Conservation (phyloP, 2,113 vertebrate genomes). For the Phyllostomus discolor region DNA sequence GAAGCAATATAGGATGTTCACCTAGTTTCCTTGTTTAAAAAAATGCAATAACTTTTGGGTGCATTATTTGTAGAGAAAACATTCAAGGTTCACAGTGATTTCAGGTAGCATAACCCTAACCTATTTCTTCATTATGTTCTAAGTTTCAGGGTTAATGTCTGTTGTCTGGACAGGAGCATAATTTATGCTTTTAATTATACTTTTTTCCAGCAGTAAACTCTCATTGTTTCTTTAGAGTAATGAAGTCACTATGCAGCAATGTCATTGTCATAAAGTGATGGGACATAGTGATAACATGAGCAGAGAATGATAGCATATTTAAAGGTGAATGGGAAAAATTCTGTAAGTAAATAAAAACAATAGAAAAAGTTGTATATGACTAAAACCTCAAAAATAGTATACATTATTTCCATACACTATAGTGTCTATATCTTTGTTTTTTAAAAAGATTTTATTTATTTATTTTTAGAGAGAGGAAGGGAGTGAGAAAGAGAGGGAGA, state of each 20-base stretch:
- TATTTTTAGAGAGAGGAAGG: too few species aligned
- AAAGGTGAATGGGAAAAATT: constrained; percentile 49
- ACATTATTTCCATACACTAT: not conserved
- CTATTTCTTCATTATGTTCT: constrained; percentile 53
- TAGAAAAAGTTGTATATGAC: not conserved
- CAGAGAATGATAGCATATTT: constrained; percentile 43
- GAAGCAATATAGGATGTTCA: constrained; percentile 1
- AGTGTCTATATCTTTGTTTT: not conserved
- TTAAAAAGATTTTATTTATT: too few species aligned
- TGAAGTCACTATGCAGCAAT: constrained; percentile 67
- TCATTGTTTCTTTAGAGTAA: constrained; percentile 68
- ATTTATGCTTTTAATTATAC: constrained; percentile 72
- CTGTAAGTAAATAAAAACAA: constrained; percentile 33
- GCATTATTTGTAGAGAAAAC: constrained; percentile 66
- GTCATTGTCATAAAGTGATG: constrained; percentile 65
- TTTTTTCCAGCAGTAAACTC: constrained; percentile 65
- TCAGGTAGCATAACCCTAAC: constrained; percentile 64
- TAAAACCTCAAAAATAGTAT: constrained; percentile 9
- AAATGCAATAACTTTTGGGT: constrained; percentile 54
- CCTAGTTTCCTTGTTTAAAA: constrained; percentile 53
- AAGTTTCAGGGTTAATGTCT: constrained; percentile 69
- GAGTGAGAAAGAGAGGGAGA: too few species aligned
- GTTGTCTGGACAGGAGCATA: constrained; percentile 67
- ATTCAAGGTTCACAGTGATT: constrained; percentile 65
- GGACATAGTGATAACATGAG: constrained; percentile 62